These are phyloP conservation scores for Athalia circularis DNA, from an alignment of 2,888 invertebrate genomes.

Conservation along the genomic window DNA sequence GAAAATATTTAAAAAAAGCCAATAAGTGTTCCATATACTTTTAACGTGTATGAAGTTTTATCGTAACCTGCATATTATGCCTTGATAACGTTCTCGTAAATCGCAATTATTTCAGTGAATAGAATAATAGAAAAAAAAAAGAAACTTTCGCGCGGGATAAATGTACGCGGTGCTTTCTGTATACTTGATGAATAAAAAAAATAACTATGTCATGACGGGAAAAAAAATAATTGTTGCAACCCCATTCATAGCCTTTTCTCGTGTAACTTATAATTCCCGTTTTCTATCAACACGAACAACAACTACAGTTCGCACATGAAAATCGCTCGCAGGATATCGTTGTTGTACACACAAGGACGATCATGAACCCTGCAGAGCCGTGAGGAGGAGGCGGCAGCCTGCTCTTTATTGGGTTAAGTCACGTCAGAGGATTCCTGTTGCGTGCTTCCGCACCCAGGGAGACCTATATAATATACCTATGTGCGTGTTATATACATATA, in stretches of 20 bases:
- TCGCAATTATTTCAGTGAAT: background rate
- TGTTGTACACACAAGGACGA: constrained; percentile 20
- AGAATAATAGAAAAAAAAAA: background rate
- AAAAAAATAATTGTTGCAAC: no score
- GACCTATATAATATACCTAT: background rate
- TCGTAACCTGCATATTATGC: no score
- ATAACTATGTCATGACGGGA: no score
- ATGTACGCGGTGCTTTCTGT: no score
- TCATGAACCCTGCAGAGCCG: constrained; percentile 19
- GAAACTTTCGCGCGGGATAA: background rate
- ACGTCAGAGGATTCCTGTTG: constrained; percentile 40
- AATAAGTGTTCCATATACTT: background rate
- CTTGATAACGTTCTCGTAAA: no score
- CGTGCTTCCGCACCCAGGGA: constrained; percentile 18
- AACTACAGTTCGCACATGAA: background rate
- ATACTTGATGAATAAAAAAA: no score
- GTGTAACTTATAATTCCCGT: no score
- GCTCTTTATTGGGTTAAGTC: constrained; percentile 39
- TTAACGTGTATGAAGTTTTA: background rate
- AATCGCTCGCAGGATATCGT: constrained; percentile 9
- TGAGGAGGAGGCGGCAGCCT: background rate
- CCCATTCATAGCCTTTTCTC: no score
- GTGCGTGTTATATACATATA: no score
- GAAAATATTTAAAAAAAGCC: no score
- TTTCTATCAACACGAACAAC: background rate